Conservation (phyloP, 2,888 invertebrate species). For the Troides oblongomaculatus region DNA sequence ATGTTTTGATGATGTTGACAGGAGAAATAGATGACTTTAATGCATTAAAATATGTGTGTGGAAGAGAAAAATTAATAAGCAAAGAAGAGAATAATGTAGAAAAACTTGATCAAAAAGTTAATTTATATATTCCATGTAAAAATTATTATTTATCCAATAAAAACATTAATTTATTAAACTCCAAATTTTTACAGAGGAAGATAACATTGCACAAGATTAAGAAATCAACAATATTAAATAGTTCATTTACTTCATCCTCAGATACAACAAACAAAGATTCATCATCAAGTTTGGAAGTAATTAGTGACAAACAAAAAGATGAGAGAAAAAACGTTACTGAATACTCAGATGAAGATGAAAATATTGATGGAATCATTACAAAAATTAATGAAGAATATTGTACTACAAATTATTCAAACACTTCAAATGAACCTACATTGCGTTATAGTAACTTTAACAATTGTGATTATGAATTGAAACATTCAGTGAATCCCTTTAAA, state of each 20-base stretch:
- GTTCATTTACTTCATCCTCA: constrained; percentile 34
- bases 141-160: constrained; percentile 16
- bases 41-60: neutral
- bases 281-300: constrained; percentile 33
- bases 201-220: constrained; percentile 33
- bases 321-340: constrained; percentile 12
- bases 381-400: constrained; percentile 37
- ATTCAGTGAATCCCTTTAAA: constrained; percentile 59
- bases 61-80: neutral
- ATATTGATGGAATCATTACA: constrained; percentile 42
- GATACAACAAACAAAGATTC: constrained; percentile 43
- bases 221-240: constrained; percentile 31
- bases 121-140: constrained; percentile 1
- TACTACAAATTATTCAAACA: neutral
- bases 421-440: constrained; percentile 21
- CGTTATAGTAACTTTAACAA: neutral
- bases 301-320: constrained; percentile 31
- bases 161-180: constrained; percentile 23
- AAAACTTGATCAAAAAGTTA: neutral
- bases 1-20: constrained; percentile 19
- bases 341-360: constrained; percentile 42
- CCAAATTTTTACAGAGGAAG: constrained; percentile 39
- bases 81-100: neutral
- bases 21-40: neutral
- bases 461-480: constrained; percentile 5